phyloP scores from a whole-genome alignment of 53 echinoderm and acorn worm species.

The Actinopyga echinites region DNA sequence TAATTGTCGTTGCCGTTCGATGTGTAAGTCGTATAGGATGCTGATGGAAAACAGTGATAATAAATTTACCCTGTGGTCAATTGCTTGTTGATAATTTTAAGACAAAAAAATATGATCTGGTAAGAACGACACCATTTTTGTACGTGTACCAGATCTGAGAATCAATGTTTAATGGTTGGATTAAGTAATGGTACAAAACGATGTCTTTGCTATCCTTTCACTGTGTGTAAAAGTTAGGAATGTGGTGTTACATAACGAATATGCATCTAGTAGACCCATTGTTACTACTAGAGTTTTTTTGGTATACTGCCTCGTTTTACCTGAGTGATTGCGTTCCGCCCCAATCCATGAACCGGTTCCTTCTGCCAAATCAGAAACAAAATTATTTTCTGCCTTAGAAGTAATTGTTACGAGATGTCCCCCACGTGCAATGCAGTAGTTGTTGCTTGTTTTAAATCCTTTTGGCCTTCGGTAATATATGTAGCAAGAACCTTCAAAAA shows the following conservation, averaged over 20 bases:
- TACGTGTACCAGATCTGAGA: no score
- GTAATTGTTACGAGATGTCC: conserved; percentile 13
- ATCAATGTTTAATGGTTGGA: no score
- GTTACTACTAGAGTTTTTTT: no score
- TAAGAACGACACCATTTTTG: no score
- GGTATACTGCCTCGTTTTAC: not conserved
- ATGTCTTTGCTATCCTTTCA: no score
- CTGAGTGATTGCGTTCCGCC: not conserved
- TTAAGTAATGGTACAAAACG: no score
- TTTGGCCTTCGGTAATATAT: not conserved
- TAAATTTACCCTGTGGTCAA: no score
- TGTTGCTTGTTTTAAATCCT: not conserved
- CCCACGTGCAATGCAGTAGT: not conserved
- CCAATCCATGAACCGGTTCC: not conserved
- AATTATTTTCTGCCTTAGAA: not conserved
- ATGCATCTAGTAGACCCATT: no score
- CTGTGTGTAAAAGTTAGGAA: no score
- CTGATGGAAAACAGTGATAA: not conserved
- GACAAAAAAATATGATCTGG: no score
- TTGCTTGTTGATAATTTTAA: no score
- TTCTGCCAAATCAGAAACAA: not conserved
- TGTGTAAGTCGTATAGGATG: not conserved
- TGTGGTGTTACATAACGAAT: no score
- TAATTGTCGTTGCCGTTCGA: not conserved
- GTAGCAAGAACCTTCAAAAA: conserved; percentile 18